Evolutionary conservation across 2,888 invertebrate species (phyloP).

Genomic region (Lasioglossum figueresi): DNA sequence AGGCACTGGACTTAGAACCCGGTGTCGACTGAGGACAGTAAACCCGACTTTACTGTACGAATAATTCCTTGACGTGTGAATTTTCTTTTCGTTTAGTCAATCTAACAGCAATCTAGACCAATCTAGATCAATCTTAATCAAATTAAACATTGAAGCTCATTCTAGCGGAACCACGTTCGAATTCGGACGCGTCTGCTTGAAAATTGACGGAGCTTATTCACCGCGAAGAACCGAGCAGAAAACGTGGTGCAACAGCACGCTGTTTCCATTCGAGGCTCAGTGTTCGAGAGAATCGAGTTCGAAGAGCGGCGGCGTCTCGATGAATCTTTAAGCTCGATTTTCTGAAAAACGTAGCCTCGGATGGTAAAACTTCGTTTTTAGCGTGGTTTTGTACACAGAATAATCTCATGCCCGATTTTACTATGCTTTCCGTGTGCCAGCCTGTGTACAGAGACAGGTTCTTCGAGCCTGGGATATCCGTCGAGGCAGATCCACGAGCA

Average conservation of each 20-base stretch:
- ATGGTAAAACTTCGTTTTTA: not conserved
- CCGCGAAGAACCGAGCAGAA: not conserved
- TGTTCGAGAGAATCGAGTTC: not conserved
- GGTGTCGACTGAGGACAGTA: too few species aligned
- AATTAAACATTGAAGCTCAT: not conserved
- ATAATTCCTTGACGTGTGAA: not conserved
- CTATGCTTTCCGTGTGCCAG: not conserved
- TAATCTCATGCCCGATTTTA: not conserved
- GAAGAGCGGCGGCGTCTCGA: not conserved
- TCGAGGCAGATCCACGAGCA: not conserved
- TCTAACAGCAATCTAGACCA: not conserved
- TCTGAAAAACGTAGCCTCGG: not conserved
- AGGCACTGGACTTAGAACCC: too few species aligned
- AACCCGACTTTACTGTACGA: too few species aligned
- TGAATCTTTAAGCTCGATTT: not conserved
- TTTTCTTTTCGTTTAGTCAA: not conserved
- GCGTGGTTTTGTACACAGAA: not conserved
- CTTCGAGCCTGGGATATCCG: not conserved
- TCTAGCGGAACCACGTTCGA: not conserved
- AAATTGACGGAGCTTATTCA: not conserved
- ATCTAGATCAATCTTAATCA: not conserved
- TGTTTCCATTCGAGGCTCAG: not conserved
- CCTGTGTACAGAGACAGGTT: not conserved
- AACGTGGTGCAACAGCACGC: not conserved
- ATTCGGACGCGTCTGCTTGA: not conserved